phyloP scores from a whole-genome alignment of 2,888 invertebrate species.

The Drosophila heteroneura region DNA sequence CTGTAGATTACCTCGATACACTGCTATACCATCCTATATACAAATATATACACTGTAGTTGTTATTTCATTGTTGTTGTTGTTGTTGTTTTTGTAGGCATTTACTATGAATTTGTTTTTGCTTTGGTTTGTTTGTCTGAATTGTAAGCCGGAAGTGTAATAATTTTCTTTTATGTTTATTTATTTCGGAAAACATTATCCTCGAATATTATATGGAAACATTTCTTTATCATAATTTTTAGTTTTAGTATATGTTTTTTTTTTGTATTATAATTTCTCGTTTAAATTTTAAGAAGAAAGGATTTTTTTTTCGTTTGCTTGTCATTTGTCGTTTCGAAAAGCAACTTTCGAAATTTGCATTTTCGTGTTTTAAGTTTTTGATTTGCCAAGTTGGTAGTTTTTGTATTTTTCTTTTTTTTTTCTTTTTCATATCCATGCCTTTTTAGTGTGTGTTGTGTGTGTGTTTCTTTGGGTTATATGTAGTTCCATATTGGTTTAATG shows the following conservation, averaged over 20 bases:
- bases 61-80: conserved; percentile 58
- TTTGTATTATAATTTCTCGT: conserved; percentile 49
- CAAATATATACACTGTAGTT: conserved; percentile 16
- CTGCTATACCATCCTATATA: conserved; percentile 15
- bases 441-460: conserved; percentile 36
- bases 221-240: conserved; percentile 44
- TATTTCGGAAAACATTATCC: conserved; percentile 27
- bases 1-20: not conserved
- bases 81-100: conserved; percentile 69
- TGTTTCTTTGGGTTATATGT: conserved; percentile 38
- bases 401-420: conserved; percentile 15
- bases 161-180: conserved; percentile 22
- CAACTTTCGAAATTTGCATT: conserved; percentile 44
- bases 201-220: conserved; percentile 49
- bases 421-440: conserved; percentile 65
- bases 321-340: conserved; percentile 52
- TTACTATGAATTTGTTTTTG: conserved; percentile 62
- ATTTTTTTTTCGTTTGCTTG: conserved; percentile 55
- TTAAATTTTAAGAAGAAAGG: conserved; percentile 74
- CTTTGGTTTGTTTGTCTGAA: conserved; percentile 52
- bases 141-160: conserved; percentile 61
- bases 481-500: conserved; percentile 55
- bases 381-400: conserved; percentile 53
- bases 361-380: conserved; percentile 39
- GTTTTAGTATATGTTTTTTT: conserved; percentile 29